Percentiles rank a stretch among this genome's conserved stretches.
Conservation (phyloP, 37 sponge, comb jelly and placozoan genomes). For the Cliona cf. orientalis region DNA sequence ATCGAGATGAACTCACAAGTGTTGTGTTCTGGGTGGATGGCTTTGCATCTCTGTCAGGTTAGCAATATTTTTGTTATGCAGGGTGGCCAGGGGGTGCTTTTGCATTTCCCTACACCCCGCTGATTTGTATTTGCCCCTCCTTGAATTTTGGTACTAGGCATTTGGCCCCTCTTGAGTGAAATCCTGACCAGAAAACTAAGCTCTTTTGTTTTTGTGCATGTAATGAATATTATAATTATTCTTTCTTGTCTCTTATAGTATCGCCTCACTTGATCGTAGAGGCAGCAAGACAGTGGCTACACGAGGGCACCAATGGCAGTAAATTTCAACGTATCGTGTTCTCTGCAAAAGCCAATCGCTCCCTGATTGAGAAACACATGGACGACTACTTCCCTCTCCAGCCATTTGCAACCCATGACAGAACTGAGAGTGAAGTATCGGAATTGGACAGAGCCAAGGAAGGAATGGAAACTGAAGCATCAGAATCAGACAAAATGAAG, state of each 20-base stretch:
- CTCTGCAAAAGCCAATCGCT: background rate
- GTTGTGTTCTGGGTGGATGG: conserved; percentile 72
- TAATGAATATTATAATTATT: background rate
- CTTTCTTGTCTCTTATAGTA: background rate
- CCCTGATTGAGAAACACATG: conserved; percentile 11
- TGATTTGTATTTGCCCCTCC: too few species aligned
- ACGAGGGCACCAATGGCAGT: conserved; percentile 14
- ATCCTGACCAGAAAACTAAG: background rate
- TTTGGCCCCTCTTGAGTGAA: too few species aligned
- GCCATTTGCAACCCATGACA: background rate
- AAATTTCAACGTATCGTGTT: conserved; percentile 26
- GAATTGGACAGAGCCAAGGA: background rate
- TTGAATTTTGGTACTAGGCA: too few species aligned
- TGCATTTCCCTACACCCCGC: too few species aligned
- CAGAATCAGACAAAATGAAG: background rate
- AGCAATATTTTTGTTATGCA: background rate
- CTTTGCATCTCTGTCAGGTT: conserved; percentile 35
- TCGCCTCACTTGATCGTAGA: conserved; percentile 40
- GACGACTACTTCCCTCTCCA: conserved; percentile 19
- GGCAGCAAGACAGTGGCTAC: conserved; percentile 41
- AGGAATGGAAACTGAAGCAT: background rate
- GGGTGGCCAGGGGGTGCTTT: background rate
- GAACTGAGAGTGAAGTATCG: background rate
- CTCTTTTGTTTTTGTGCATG: background rate
- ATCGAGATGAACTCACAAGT: background rate